These are phyloP conservation scores for Crossocerus cetratus DNA, from an alignment of 2,888 invertebrate species.

Conservation along the genomic window DNA sequence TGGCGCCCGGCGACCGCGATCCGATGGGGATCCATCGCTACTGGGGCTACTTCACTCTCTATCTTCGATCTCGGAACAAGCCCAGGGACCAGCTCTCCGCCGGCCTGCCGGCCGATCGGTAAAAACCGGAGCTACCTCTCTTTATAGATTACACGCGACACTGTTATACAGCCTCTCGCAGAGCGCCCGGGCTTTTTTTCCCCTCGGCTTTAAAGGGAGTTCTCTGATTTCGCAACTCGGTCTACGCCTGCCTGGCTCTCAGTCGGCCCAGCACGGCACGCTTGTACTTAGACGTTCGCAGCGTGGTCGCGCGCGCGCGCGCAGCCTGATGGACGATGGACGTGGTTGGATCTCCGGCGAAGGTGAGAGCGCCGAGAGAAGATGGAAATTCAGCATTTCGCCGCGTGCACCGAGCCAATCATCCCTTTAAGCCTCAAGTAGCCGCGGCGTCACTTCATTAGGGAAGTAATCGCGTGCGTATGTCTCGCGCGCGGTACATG, in stretches of 20 bases:
- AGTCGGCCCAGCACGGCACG: background rate
- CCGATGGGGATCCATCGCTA: conserved; percentile 20
- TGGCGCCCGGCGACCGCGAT: conserved; percentile 40
- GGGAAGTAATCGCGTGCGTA: background rate
- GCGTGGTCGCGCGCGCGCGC: too few species aligned
- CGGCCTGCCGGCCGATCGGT: conserved; percentile 10
- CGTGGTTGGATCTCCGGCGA: too few species aligned
- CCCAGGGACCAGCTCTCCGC: conserved; percentile 15
- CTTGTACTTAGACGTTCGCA: background rate
- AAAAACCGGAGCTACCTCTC: background rate
- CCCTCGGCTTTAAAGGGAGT: background rate
- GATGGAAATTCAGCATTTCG: background rate
- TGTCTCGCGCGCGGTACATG: background rate
- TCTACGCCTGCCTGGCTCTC: background rate
- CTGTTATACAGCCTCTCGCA: background rate
- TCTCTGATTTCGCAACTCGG: background rate
- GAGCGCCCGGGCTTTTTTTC: background rate
- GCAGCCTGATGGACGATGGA: too few species aligned
- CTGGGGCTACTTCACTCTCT: conserved; percentile 28
- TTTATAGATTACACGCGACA: conserved; percentile 6
- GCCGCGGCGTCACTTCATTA: background rate
- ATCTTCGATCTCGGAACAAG: conserved; percentile 35
- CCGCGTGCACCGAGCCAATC: background rate
- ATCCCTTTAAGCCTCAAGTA: background rate
- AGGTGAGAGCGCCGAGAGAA: background rate